Evolutionary conservation across 2,888 invertebrate genomes (phyloP), one percentile per base, ranked within the genome.

Genomic region (Microdon myrmicae): DNA sequence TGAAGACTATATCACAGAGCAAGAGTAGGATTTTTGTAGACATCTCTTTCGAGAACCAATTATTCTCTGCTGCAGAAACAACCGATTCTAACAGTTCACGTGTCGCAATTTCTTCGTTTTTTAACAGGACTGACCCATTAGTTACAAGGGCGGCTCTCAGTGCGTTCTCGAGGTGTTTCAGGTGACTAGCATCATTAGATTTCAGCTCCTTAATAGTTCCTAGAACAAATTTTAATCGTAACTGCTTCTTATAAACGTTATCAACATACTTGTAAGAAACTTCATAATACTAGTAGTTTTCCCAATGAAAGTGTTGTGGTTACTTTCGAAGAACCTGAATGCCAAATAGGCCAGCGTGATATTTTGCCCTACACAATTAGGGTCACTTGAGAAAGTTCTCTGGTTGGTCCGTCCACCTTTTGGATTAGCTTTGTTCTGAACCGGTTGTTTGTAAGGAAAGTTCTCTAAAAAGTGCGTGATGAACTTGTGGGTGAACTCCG

Each of bases 321-420:
- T 48, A 28, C 67, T 53, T 2, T 71, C 69, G 28, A 67, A 69
- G 34, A 84, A 79, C 23, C 77, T 71, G 59, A 82, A 83, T 71
- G 82, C 85, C 19, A 84, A 74, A 71, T 81, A 81, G 53, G 82
- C 81, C 25, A 86, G 72, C 4, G 78, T 76, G 3, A 86, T 74
- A 74, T 87, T 87, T 70, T 85, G 83, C 22, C 80, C 76, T 2
- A 81, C 60, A 69, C 84, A 86, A 55, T 78, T 75, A 9, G 78
- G 76, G 5, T 79, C 79, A 4, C 5, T 9, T 9, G 8, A 17
- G n/a, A 13, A 20, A 9, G 14, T 38, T 22, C 4, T 20, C 5
- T 3, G 6, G 3, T 45, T 48, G 1, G 37, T 81, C 80, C 73
- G 66, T 82, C 82, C 59, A 75, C 79, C 43, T 82, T 80, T 22